phyloP scores from a whole-genome alignment of 1,140 invertebrate species.

The Subanguina moxae region DNA sequence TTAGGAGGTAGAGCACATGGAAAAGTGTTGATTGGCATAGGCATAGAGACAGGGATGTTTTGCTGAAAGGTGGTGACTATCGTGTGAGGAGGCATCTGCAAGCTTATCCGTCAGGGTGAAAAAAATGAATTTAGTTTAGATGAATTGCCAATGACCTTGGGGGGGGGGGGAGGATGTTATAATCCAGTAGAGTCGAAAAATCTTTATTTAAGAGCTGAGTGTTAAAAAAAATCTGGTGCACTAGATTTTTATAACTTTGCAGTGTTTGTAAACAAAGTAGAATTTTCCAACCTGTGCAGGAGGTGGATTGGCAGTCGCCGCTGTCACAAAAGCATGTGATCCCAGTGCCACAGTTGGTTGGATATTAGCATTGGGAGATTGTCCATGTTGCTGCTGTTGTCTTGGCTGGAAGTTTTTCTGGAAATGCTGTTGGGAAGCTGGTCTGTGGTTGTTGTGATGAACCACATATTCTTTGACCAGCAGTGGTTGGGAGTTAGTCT shows the following conservation, averaged over 20 bases:
- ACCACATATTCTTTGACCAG: too few relatives aligned
- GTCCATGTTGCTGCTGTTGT: neutral
- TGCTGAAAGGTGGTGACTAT: too few relatives aligned
- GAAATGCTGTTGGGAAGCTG: neutral
- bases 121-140: too few relatives aligned
- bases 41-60: too few relatives aligned
- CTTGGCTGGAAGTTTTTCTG: neutral
- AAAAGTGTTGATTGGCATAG: constrained; percentile 2
- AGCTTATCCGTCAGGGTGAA: too few relatives aligned
- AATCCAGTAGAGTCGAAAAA: too few relatives aligned
- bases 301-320: neutral
- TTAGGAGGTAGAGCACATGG: neutral
- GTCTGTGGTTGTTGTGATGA: neutral
- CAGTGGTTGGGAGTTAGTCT: neutral
- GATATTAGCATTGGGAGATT: constrained; percentile 1
- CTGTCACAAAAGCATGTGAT: constrained; percentile 32
- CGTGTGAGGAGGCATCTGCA: constrained; percentile 11
- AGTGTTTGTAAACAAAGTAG: neutral
- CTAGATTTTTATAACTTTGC: too few relatives aligned
- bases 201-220: too few relatives aligned
- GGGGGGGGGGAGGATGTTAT: too few relatives aligned
- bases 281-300: constrained; percentile 4
- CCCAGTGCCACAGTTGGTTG: constrained; percentile 35
- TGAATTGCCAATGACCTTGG: too few relatives aligned
- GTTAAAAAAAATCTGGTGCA: too few relatives aligned